These are phyloP conservation scores for Pseudomyrmex sp. DNA, from an alignment of 1,140 invertebrate species.

Conservation along the genomic window DNA sequence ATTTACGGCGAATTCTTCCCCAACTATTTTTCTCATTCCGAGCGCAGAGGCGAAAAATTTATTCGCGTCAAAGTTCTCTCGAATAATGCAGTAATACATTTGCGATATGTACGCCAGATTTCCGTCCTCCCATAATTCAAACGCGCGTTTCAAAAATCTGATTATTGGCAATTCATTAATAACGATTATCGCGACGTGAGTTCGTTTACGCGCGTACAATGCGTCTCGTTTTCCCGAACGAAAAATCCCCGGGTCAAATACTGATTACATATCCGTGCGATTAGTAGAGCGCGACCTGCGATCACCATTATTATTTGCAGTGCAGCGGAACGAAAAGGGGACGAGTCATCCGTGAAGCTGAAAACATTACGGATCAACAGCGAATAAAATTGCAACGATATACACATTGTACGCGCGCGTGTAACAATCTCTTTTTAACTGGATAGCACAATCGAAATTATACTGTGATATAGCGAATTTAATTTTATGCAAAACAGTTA, in stretches of 20 bases:
- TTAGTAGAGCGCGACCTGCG: constrained; percentile 37
- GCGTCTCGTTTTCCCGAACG: constrained; percentile 11
- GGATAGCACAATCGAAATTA: constrained; percentile 29
- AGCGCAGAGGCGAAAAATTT: not conserved
- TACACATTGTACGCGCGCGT: not conserved
- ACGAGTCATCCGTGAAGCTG: constrained; percentile 10
- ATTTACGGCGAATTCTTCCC: constrained; percentile 56
- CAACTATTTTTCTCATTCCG: constrained; percentile 37
- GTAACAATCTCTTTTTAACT: constrained; percentile 18
- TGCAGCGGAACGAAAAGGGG: constrained; percentile 38
- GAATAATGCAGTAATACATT: constrained; percentile 33
- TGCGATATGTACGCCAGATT: constrained; percentile 12
- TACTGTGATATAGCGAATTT: constrained; percentile 4
- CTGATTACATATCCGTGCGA: constrained; percentile 46
- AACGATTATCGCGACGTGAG: constrained; percentile 19
- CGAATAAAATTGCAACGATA: constrained; percentile 12
- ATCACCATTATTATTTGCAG: constrained; percentile 59
- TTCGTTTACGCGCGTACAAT: not conserved
- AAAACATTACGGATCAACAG: constrained; percentile 20
- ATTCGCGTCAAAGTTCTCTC: constrained; percentile 28
- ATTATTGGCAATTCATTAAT: constrained; percentile 34
- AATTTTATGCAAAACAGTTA: constrained; percentile 9
- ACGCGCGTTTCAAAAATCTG: constrained; percentile 5
- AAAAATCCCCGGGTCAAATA: constrained; percentile 44
- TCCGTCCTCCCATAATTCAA: not conserved